phyloP scores from a whole-genome alignment of 37 sponge, comb jelly and placozoan species.

The Corticium candelabrum region DNA sequence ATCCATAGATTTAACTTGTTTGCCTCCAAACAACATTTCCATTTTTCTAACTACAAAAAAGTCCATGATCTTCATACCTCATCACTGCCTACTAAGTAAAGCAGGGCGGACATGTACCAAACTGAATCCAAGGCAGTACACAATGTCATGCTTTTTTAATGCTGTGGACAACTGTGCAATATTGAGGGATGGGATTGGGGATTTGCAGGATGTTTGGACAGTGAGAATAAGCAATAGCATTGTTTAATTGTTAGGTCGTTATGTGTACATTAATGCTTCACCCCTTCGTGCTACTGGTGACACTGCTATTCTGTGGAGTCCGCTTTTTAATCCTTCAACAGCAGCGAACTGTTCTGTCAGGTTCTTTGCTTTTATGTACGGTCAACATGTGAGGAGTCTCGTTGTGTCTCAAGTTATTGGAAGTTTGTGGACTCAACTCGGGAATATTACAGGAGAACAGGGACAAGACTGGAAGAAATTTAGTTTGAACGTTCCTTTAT shows the following conservation, averaged over 20 bases:
- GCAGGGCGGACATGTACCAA: too few species aligned
- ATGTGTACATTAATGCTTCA: conserved; percentile 21
- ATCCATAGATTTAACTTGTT: too few species aligned
- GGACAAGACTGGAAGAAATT: background rate
- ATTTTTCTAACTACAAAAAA: too few species aligned
- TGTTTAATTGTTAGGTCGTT: conserved; percentile 8
- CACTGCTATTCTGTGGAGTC: conserved; percentile 9
- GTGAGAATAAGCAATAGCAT: background rate
- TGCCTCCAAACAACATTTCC: too few species aligned
- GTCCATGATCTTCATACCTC: too few species aligned
- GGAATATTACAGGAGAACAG: background rate
- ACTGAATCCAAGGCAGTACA: too few species aligned
- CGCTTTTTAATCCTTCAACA: background rate
- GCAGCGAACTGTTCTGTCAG: background rate
- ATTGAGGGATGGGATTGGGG: too few species aligned
- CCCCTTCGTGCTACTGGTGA: conserved; percentile 22
- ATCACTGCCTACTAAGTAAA: too few species aligned
- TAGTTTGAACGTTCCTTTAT: background rate
- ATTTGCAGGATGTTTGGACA: background rate
- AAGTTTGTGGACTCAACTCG: background rate
- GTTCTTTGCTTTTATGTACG: background rate
- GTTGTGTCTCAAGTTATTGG: background rate
- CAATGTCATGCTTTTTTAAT: too few species aligned
- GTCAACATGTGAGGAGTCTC: background rate
- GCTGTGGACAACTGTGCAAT: too few species aligned